Percentiles rank a stretch among this genome's conserved stretches.
Conservation (phyloP, 2,797 vertebrate genomes). For the Eremophila alpestris region DNA sequence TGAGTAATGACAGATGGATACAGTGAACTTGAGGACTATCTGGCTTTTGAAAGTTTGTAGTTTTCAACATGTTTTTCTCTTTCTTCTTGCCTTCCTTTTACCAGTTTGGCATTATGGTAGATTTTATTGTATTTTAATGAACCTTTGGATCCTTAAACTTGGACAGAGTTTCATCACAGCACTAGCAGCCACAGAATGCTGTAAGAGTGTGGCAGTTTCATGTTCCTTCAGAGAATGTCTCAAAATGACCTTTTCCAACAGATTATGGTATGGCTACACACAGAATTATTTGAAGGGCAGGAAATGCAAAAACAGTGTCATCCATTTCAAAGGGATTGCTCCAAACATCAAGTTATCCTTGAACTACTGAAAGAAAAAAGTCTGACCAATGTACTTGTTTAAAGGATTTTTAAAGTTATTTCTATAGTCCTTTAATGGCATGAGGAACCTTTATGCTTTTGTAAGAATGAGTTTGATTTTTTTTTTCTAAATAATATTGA, state of each 20-base stretch:
- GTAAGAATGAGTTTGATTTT: background rate
- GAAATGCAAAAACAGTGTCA: background rate
- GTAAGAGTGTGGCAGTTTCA: background rate
- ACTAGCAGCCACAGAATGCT: background rate
- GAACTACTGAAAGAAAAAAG: background rate
- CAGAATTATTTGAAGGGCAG: background rate
- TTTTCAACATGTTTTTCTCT: slow-evolving; percentile 18
- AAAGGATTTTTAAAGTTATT: background rate
- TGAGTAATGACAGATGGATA: slow-evolving; percentile 67
- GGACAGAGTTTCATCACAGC: background rate
- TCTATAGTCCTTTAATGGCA: background rate
- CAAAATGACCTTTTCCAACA: background rate
- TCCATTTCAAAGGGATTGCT: background rate
- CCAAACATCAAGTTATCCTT: background rate
- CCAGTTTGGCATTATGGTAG: background rate
- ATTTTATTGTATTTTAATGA: slow-evolving; percentile 9
- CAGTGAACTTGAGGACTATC: slow-evolving; percentile 27
- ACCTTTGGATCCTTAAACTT: background rate
- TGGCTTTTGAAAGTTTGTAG: background rate
- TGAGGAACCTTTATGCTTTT: background rate
- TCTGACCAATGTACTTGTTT: background rate
- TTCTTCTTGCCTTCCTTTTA: background rate
- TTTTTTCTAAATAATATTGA: background rate
- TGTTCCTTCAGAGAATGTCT: background rate
- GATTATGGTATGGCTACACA: background rate